Base-by-base conservation (phyloP, 2,888 invertebrate genomes). In the Drosophila peninsularis region DNA sequence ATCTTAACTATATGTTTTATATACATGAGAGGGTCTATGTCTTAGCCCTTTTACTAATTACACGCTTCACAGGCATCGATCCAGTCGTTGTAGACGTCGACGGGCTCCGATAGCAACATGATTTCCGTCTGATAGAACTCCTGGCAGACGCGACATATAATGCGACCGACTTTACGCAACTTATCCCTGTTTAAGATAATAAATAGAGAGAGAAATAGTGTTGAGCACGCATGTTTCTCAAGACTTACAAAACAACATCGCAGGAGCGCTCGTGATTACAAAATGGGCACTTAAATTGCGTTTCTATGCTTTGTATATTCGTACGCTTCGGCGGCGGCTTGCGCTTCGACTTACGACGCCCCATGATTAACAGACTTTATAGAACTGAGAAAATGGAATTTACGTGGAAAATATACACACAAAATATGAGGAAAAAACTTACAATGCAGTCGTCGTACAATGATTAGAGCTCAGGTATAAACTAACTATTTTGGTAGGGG, bases 81-180 rank as follows among this genome's bases (percentile, higher is more conserved):
- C 99, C 99, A 99, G 92, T 99, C 99, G 93, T 99, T 98, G 92
- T 99, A 99, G n/a, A 99, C 99, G 94, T 99, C 99, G 77, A 99
- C 95, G 7, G 99, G 96, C 92, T 99, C 99, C 24, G 99, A 98
- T 64, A 99, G 94, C 89, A 97, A 97, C 93, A 98, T 99, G 77
- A 99, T 98, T 34, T 96, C 95, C 0, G 98, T 98, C 92, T 99
- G 98, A 93, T 97, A 99, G 91, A 97, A 98, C 93, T 99, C 99
- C 90, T 97, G 93, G 91, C 99, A 99, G 0, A 99, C 98, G 81
- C 97, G 94, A 93, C 99, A 99, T 53, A 96, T 96, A 93, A 99
- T 98, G 91, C 96, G 94, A 4, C 98, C 99, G 21, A 98, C 96
- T 93, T 97, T 98, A 81, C 97, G 93, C 44, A 96, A 95, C 92